A percentile compares a stretch with the other conserved stretches of the same genome.
Evolutionary conservation across 2,888 invertebrate genomes (phyloP).

Genomic region (Scaptomyza reducta): DNA sequence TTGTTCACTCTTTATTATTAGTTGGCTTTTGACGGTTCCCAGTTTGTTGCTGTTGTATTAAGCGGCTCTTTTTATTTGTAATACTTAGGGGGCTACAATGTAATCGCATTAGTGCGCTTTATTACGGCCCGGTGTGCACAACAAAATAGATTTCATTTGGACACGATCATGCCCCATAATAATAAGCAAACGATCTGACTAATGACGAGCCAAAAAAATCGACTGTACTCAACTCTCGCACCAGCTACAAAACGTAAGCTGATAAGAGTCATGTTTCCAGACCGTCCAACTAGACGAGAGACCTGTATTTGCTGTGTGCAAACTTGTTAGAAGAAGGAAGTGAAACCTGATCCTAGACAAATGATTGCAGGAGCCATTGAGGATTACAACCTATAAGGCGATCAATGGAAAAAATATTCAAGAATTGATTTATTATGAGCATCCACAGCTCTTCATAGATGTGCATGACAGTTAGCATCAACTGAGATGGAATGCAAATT

Average conservation of each 20-base stretch:
- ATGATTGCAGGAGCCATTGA: neutral
- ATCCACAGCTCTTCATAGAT: neutral
- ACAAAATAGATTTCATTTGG: slow-evolving; percentile 76
- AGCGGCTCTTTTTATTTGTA: slow-evolving; percentile 54
- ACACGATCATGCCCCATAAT: slow-evolving; percentile 77
- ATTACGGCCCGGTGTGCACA: slow-evolving; percentile 45
- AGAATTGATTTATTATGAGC: slow-evolving; percentile 2
- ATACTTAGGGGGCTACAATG: slow-evolving; percentile 65
- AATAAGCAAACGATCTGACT: slow-evolving; percentile 66
- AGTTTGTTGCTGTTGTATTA: slow-evolving; percentile 44
- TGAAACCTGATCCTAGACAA: slow-evolving; percentile 13
- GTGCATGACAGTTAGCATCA: neutral
- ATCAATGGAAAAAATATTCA: slow-evolving; percentile 12
- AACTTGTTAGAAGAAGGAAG: slow-evolving; percentile 27
- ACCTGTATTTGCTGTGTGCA: slow-evolving; percentile 11
- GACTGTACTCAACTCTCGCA: slow-evolving; percentile 10
- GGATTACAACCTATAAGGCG: slow-evolving; percentile 21
- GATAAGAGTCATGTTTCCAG: slow-evolving; percentile 63
- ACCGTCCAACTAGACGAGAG: slow-evolving; percentile 10
- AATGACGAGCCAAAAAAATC: slow-evolving; percentile 66
- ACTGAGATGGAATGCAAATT: neutral
- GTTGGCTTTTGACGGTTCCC: slow-evolving; percentile 28
- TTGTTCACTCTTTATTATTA: slow-evolving; percentile 73
- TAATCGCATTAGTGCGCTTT: slow-evolving; percentile 76
- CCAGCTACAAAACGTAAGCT: slow-evolving; percentile 66